Conservation (phyloP, 2,113 vertebrate species). For the Donacobius atricapilla region DNA sequence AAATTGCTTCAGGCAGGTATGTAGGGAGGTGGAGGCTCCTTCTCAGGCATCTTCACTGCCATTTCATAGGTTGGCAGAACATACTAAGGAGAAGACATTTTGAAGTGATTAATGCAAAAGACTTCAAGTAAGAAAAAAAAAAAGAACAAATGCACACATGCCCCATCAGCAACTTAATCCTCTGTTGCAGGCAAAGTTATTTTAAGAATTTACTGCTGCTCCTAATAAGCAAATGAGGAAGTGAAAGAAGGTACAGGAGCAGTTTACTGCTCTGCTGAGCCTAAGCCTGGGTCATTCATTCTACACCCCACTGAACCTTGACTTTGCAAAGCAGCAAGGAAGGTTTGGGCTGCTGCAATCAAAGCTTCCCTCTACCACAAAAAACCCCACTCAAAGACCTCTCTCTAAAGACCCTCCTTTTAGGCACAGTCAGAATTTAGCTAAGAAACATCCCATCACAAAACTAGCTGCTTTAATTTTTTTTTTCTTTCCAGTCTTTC, state of each 20-base stretch:
- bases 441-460: neutral
- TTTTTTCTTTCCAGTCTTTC: neutral
- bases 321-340: neutral
- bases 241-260: neutral
- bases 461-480: neutral
- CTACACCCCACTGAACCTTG: neutral
- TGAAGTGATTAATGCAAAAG: neutral
- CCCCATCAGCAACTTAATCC: neutral
- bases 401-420: neutral
- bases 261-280: neutral
- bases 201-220: neutral
- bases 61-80: slow-evolving; percentile 96
- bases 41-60: slow-evolving; percentile 95
- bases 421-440: neutral
- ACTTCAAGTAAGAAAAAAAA: neutral
- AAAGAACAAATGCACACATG: neutral
- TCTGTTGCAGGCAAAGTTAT: neutral
- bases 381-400: neutral
- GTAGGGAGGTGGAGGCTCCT: slow-evolving; percentile 91
- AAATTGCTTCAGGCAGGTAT: slow-evolving; percentile 73
- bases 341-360: neutral
- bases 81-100: slow-evolving; percentile 76
- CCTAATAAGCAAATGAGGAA: neutral
- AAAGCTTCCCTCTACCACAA: neutral
- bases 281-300: neutral